Evolutionary conservation across 1,140 invertebrate species (phyloP).

Genomic region (Hylyphantes graminicola): DNA sequence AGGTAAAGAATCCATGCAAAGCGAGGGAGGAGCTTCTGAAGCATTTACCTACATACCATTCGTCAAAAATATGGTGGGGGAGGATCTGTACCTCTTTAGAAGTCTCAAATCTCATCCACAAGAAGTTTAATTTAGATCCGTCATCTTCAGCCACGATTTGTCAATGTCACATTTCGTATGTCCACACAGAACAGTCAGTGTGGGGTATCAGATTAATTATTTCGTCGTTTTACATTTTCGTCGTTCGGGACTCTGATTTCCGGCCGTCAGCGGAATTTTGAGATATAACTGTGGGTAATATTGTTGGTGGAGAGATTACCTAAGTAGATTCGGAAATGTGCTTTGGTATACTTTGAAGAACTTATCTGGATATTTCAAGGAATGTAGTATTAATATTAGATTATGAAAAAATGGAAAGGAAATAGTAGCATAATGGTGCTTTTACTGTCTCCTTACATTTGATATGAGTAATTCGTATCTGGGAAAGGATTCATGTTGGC

Average conservation of each 20-base stretch:
- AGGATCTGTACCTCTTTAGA: background rate
- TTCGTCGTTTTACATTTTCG: slow-evolving; percentile 20
- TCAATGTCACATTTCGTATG: slow-evolving; percentile 16
- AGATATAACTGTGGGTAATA: no score
- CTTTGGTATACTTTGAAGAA: no score
- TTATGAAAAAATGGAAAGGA: background rate
- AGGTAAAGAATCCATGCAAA: background rate
- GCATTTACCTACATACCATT: slow-evolving; percentile 17
- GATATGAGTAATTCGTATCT: no score
- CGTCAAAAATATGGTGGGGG: background rate
- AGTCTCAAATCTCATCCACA: slow-evolving; percentile 1
- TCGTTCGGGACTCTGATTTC: background rate
- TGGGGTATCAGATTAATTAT: slow-evolving; percentile 23
- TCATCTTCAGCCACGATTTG: slow-evolving; percentile 20
- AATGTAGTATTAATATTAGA: background rate
- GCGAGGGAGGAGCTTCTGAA: background rate
- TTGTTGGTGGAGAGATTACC: no score
- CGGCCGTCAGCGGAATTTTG: slow-evolving; percentile 5
- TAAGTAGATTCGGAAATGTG: no score
- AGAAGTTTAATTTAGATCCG: background rate
- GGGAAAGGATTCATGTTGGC: no score
- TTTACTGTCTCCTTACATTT: no score
- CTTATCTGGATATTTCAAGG: no score
- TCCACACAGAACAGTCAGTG: slow-evolving; percentile 3
- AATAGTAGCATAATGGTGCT: background rate